Conservation (phyloP, 2,797 vertebrate genomes). For the Typhlichthys subterraneus region DNA sequence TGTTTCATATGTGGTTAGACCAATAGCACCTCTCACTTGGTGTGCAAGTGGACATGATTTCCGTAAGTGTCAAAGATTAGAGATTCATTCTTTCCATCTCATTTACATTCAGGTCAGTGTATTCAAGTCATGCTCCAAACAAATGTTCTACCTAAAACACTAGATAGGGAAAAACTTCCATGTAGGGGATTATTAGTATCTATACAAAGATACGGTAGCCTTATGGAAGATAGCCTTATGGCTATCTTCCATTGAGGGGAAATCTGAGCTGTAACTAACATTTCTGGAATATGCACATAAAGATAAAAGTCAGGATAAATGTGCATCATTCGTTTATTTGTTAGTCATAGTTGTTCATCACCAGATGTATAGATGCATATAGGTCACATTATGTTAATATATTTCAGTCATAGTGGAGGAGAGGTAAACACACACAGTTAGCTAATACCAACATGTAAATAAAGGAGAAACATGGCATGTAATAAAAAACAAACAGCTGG, state of each 20-base stretch:
- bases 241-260: too few species aligned
- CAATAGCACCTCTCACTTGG: slow-evolving; percentile 2
- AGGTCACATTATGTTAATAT: not conserved
- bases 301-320: too few species aligned
- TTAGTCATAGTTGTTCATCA: too few species aligned
- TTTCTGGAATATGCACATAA: too few species aligned
- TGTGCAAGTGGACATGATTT: too few species aligned
- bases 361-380: not conserved
- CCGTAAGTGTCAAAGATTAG: slow-evolving; percentile 11
- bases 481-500: not conserved
- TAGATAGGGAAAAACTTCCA: too few species aligned
- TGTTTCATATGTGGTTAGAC: slow-evolving; percentile 30
- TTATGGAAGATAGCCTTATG: too few species aligned
- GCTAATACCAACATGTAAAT: slow-evolving; percentile 11
- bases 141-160: slow-evolving; percentile 13
- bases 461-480: not conserved
- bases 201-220: too few species aligned
- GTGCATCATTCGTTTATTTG: too few species aligned
- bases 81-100: slow-evolving; percentile 53
- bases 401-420: not conserved
- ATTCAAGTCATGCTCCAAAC: slow-evolving; percentile 31
- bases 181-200: too few species aligned
- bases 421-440: not conserved
- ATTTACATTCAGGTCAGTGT: slow-evolving; percentile 39
- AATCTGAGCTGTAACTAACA: too few species aligned